Evolutionary conservation across 2,888 invertebrate species (phyloP).

Genomic region (Parascotia fuliginaria): DNA sequence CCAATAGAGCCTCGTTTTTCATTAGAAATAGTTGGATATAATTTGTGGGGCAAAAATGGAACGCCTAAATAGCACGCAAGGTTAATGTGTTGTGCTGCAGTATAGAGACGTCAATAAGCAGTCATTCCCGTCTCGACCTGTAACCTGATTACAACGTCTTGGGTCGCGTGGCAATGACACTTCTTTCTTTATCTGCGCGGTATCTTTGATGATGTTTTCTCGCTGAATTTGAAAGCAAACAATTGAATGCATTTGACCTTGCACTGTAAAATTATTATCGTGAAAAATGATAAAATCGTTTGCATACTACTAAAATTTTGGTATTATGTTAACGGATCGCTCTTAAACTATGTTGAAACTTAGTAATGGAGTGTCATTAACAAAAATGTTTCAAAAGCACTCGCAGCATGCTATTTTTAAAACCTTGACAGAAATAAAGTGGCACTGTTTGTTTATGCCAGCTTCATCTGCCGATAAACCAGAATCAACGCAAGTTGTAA

Average conservation of each 20-base stretch:
- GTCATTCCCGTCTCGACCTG: conserved; percentile 70
- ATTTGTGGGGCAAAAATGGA: conserved; percentile 56
- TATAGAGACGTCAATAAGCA: conserved; percentile 71
- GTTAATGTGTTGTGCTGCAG: conserved; percentile 72
- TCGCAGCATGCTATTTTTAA: not conserved
- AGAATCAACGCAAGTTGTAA: conserved; percentile 33
- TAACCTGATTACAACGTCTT: conserved; percentile 55
- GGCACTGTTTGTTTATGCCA: conserved; percentile 47
- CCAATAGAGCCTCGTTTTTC: conserved; percentile 39
- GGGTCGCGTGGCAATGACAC: conserved; percentile 36
- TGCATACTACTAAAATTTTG: not conserved
- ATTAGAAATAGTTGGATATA: conserved; percentile 42
- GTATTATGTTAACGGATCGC: not conserved
- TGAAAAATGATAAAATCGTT: conserved; percentile 1
- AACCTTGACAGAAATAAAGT: conserved; percentile 31
- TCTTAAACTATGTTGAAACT: too few relatives aligned
- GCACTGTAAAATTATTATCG: not conserved
- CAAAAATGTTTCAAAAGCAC: not conserved
- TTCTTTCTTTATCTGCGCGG: conserved; percentile 43
- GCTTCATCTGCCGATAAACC: conserved; percentile 35
- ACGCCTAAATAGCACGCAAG: conserved; percentile 76
- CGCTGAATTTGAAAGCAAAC: conserved; percentile 19
- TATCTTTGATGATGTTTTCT: conserved; percentile 23
- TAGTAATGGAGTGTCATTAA: too few relatives aligned
- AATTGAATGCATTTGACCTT: conserved; percentile 5